phyloP scores from a whole-genome alignment of 1,140 invertebrate genomes.

The Lasioglossum baleicum region DNA sequence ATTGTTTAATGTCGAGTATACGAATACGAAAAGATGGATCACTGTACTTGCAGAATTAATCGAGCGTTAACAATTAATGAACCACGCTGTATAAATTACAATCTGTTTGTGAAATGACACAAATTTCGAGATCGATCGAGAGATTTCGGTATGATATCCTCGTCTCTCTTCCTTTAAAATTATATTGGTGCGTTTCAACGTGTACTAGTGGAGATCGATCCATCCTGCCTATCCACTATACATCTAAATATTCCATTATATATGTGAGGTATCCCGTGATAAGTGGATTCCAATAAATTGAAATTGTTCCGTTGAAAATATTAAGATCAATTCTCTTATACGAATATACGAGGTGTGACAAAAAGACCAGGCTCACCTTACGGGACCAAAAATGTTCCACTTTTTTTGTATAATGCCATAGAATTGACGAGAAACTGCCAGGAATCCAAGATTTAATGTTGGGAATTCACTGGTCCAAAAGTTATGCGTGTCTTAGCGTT shows the following conservation, averaged over 20 bases:
- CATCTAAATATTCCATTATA: constrained; percentile 34
- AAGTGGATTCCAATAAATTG: too few relatives aligned
- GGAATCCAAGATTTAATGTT: too few relatives aligned
- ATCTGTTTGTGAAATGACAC: not conserved
- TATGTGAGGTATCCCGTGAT: constrained; percentile 1
- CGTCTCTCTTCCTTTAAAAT: constrained; percentile 5
- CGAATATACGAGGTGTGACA: too few relatives aligned
- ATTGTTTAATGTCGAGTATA: not conserved
- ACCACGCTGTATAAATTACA: not conserved
- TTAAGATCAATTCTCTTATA: not conserved
- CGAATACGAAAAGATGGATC: not conserved
- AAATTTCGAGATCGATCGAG: constrained; percentile 5
- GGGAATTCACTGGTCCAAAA: too few relatives aligned
- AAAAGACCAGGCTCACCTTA: too few relatives aligned
- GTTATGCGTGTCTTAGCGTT: too few relatives aligned
- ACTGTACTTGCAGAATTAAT: not conserved
- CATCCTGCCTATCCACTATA: not conserved
- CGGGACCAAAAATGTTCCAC: too few relatives aligned
- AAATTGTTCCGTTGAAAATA: not conserved
- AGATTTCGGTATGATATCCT: not conserved
- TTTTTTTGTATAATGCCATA: too few relatives aligned
- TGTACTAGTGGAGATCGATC: not conserved
- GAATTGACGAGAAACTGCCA: too few relatives aligned
- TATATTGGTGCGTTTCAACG: not conserved
- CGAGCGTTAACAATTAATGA: not conserved